Conservation (phyloP, 2,888 invertebrate genomes). For the Mesorhabditis sp. region DNA sequence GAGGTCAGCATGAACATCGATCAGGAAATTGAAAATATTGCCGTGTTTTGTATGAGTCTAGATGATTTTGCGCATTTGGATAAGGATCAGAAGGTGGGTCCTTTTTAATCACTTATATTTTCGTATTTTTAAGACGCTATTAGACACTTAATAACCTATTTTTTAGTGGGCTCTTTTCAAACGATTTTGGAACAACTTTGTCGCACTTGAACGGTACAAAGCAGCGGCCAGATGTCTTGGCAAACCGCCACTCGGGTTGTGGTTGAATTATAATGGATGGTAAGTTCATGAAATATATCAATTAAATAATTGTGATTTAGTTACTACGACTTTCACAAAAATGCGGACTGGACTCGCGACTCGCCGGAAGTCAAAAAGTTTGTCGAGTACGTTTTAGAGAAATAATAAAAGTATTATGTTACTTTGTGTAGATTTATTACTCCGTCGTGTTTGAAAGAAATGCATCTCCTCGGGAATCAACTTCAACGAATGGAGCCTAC, state of each 20-base stretch:
- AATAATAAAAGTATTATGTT: neutral
- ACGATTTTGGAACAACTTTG: neutral
- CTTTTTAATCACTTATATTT: no score
- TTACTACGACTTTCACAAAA: neutral
- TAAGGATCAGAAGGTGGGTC: neutral
- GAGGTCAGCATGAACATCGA: neutral
- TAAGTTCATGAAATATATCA: neutral
- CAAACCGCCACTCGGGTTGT: neutral
- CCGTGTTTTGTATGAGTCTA: neutral
- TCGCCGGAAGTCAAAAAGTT: neutral
- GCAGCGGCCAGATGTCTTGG: neutral
- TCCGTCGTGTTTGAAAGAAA: neutral
- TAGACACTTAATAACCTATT: neutral
- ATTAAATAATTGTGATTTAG: neutral
- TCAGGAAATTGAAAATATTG: slow-evolving; percentile 1
- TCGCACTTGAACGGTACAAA: neutral
- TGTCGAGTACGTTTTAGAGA: neutral
- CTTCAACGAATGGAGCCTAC: neutral
- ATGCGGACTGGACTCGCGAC: neutral
- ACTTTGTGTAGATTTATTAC: neutral
- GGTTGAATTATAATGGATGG: neutral
- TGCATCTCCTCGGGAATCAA: neutral
- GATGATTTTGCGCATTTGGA: slow-evolving; percentile 6
- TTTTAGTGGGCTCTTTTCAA: neutral
- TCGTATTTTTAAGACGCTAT: neutral